Percentiles rank a stretch among this genome's conserved stretches.
phyloP scores from a whole-genome alignment of 2,797 vertebrate genomes.

The Poeciliopsis infans region DNA sequence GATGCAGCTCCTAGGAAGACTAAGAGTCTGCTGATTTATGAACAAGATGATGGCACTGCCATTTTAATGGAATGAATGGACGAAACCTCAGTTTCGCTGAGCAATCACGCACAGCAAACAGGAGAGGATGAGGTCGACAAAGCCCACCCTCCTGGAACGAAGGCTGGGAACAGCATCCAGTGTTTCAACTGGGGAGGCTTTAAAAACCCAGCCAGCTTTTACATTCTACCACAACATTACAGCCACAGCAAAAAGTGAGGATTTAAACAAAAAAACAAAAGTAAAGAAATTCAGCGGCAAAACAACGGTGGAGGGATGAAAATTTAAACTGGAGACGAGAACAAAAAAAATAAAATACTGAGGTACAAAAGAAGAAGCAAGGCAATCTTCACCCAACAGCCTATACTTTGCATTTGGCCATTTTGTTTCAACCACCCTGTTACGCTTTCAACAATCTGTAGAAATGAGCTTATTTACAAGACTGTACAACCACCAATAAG shows the following conservation, averaged over 20 bases:
- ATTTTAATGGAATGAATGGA: conserved; percentile 61
- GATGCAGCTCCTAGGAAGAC: conserved; percentile 78
- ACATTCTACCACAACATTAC: conserved; percentile 62
- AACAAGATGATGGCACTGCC: conserved; percentile 64
- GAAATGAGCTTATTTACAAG: conserved; percentile 92
- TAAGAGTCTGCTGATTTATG: conserved; percentile 61
- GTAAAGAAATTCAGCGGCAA: conserved; percentile 52
- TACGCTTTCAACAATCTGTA: conserved; percentile 77
- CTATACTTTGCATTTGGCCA: conserved; percentile 90
- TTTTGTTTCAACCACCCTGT: conserved; percentile 83
- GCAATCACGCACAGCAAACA: conserved; percentile 19
- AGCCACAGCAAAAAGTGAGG: conserved; percentile 57
- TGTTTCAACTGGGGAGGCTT: conserved; percentile 58
- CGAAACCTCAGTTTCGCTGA: conserved; percentile 44
- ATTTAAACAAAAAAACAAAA: conserved; percentile 34
- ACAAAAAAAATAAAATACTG: conserved; percentile 42
- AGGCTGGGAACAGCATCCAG: conserved; percentile 59
- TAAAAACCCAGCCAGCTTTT: conserved; percentile 54
- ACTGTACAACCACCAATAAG: conserved; percentile 85
- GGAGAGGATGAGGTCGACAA: conserved; percentile 21
- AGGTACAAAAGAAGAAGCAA: conserved; percentile 85
- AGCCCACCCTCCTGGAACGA: conserved; percentile 32
- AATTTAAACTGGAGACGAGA: conserved; percentile 54
- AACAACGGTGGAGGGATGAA: conserved; percentile 66
- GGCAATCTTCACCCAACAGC: conserved; percentile 88